These are phyloP conservation scores for Chrysolina oricalcia DNA, from an alignment of 2,888 invertebrate species.

Conservation along the genomic window DNA sequence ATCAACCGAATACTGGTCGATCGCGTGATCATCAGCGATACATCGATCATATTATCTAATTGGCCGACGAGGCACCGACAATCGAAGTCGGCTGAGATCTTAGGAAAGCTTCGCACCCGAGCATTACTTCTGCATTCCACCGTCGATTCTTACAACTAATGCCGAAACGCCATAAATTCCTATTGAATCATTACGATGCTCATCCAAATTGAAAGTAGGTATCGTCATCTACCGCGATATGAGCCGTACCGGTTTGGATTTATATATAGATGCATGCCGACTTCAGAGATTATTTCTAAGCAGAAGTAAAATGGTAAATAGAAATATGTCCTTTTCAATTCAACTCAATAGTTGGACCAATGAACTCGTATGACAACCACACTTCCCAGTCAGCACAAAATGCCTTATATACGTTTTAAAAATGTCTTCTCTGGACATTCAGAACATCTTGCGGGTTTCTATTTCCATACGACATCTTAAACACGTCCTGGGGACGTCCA, in stretches of 20 bases:
- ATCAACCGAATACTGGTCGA: slow-evolving; percentile 45
- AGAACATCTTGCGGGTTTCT: no score
- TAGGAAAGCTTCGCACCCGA: slow-evolving; percentile 67
- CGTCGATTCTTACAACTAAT: slow-evolving; percentile 35
- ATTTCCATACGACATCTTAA: no score
- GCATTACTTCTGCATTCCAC: slow-evolving; percentile 62
- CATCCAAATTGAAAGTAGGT: slow-evolving; percentile 32
- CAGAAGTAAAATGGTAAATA: background rate
- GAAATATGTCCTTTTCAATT: no score
- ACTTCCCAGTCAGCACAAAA: no score
- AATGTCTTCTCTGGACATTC: no score
- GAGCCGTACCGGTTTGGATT: slow-evolving; percentile 14
- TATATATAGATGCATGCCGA: background rate
- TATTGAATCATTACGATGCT: slow-evolving; percentile 37
- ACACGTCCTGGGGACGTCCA: no score
- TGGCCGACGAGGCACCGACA: slow-evolving; percentile 71
- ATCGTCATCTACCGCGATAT: slow-evolving; percentile 25
- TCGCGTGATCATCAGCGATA: slow-evolving; percentile 65
- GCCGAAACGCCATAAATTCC: slow-evolving; percentile 48
- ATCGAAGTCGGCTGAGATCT: slow-evolving; percentile 66
- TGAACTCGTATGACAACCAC: no score
- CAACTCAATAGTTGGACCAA: no score
- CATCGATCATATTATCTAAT: slow-evolving; percentile 71
- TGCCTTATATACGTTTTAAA: no score
- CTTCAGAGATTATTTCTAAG: background rate